Base-by-base conservation (phyloP, 92 coral and sea anemone species). In the Meandrina meandrites region DNA sequence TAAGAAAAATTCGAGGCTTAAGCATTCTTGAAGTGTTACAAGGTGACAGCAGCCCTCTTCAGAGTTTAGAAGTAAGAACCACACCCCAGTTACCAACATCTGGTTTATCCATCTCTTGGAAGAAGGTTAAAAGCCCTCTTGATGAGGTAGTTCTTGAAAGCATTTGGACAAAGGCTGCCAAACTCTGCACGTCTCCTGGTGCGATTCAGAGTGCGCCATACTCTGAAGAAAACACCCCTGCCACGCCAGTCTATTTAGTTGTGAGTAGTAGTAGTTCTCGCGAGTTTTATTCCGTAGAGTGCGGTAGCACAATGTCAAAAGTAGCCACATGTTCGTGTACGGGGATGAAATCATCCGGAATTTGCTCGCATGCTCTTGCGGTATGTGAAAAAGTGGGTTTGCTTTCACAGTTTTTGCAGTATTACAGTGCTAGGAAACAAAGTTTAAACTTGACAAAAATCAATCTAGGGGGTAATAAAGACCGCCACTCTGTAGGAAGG, bases 291-390 rank as follows among this genome's bases (percentile, higher is more conserved):
- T 75, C 50, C 2, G 82, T 75, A 24, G 80, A 85, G 72, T 85
- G 88, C 72, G 73, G 86, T 24, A 21, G 40, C 27, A 56, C 80
- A 35, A 73, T 18, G 53, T 22, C 80, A 32, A 36, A 56, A 69
- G 87, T 84, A 1, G 47, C 75, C n/a, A 84, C 56, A 51, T 84
- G 87, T 84, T 84, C 81, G 22, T 74, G 81, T 68, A 51, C 81
- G 10, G 81, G 87, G 47, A 56, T 84, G 80, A 84, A 54, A 51
- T 85, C 88, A 67, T 58, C 72, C 14, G 37, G 50, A 36, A 53
- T 85, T 8, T 85, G 88, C 79, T 85, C 76, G 8, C 88, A 85
- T 85, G 74, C 88, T 76, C 81, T 85, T 1, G 88, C 88, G 32
- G 88, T 76, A 17, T 54, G 75, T 37, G 88, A 85, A 72, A 73